phyloP scores from a whole-genome alignment of 2,113 vertebrate genomes.

The Callipepla californica region DNA sequence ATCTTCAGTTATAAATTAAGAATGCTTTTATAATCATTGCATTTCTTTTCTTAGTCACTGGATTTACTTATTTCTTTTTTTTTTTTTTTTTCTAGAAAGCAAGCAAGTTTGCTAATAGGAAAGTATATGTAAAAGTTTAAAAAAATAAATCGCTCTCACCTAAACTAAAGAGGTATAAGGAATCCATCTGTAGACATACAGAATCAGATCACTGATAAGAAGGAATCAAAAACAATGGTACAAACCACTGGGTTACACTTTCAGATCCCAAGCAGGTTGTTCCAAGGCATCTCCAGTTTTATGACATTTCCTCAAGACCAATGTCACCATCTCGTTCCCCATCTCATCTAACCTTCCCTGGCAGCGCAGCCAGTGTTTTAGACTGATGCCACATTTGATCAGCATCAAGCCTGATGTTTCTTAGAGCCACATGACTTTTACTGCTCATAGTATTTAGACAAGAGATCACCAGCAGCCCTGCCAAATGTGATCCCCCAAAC shows the following conservation, averaged over 20 bases:
- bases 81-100: background rate
- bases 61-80: background rate
- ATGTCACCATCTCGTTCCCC: background rate
- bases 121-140: background rate
- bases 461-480: background rate
- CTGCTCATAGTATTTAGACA: background rate
- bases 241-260: background rate
- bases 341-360: background rate
- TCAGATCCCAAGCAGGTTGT: background rate
- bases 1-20: background rate
- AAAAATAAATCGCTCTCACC: background rate
- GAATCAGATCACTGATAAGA: background rate
- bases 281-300: background rate
- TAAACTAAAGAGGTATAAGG: background rate
- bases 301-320: background rate
- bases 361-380: background rate
- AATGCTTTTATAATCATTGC: background rate
- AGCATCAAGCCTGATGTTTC: background rate
- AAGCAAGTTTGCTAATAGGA: background rate
- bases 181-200: background rate
- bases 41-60: background rate
- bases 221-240: background rate
- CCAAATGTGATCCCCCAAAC: background rate
- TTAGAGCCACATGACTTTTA: background rate
- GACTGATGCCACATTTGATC: background rate